Evolutionary conservation across 2,797 vertebrate genomes (phyloP).

Genomic region (Odontamblyopus lacepedii): DNA sequence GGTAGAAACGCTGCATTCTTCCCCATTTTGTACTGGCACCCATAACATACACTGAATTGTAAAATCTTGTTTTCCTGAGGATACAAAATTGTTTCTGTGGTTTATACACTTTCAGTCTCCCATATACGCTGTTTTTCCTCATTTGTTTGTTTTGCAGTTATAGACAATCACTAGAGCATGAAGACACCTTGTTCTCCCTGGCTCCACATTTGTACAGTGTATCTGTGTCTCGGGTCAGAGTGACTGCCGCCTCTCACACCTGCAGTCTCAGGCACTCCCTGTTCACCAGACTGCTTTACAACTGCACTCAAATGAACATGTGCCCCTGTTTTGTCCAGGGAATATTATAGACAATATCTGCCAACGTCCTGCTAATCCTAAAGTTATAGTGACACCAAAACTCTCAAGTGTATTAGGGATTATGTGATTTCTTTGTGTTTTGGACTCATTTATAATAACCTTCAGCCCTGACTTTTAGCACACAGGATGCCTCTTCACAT

Average conservation of each 20-base stretch:
- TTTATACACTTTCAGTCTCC: background rate
- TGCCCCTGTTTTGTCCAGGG: conserved; percentile 19
- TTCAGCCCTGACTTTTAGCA: background rate
- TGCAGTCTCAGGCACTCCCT: conserved; percentile 11
- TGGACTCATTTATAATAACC: background rate
- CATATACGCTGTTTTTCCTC: background rate
- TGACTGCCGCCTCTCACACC: conserved; percentile 28
- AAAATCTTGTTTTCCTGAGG: too few relatives aligned
- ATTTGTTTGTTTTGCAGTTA: conserved; percentile 9
- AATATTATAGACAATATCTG: background rate
- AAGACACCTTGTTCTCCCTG: background rate
- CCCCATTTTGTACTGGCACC: too few relatives aligned
- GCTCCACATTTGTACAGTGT: background rate
- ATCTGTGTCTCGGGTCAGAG: conserved; percentile 20
- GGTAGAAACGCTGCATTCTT: too few relatives aligned
- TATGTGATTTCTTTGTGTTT: background rate
- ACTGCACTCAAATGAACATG: conserved; percentile 5
- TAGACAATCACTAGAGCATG: conserved; percentile 12
- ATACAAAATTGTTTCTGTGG: background rate
- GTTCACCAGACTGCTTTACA: conserved; percentile 11
- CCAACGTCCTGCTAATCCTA: background rate
- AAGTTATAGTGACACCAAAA: conserved; percentile 2
- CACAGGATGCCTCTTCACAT: background rate
- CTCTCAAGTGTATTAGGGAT: background rate
- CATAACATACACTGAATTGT: too few relatives aligned